Evolutionary conservation across 2,888 invertebrate species (phyloP).

Genomic region (Parnassius apollo): DNA sequence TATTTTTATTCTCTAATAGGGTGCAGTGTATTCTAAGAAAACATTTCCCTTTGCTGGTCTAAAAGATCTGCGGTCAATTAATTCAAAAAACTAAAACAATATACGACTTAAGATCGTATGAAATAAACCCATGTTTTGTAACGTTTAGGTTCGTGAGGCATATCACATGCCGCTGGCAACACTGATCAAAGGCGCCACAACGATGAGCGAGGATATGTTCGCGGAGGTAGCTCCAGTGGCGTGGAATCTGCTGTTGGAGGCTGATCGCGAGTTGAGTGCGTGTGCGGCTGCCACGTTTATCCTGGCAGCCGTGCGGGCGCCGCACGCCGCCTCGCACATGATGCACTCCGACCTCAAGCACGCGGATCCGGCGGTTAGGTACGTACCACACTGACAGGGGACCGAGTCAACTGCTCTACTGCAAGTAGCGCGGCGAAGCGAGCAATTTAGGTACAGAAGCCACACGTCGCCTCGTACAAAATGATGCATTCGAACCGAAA

Average conservation of each 20-base stretch:
- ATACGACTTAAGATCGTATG: too few species aligned
- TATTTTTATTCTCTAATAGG: too few species aligned
- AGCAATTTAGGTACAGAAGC: too few species aligned
- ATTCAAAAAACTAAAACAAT: too few species aligned
- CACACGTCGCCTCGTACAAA: too few species aligned
- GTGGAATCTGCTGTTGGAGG: conserved; percentile 96
- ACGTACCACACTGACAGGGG: neutral
- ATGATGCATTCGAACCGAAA: too few species aligned
- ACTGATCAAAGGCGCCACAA: conserved; percentile 93
- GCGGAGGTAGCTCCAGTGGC: conserved; percentile 94
- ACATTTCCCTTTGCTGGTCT: too few species aligned
- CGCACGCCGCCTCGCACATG: conserved; percentile 92
- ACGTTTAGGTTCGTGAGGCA: conserved; percentile 87
- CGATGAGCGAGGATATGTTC: conserved; percentile 93
- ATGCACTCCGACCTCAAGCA: conserved; percentile 94
- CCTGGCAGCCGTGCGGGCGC: conserved; percentile 94
- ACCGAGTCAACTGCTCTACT: too few species aligned
- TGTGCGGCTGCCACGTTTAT: conserved; percentile 95
- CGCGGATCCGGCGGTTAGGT: conserved; percentile 88
- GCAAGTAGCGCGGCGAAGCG: too few species aligned
- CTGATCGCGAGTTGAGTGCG: conserved; percentile 93
- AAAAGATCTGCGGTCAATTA: too few species aligned
- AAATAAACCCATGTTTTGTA: too few species aligned
- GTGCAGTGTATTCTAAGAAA: too few species aligned
- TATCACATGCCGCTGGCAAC: conserved; percentile 95